Evolutionary conservation across 1,140 invertebrate species (phyloP), one percentile per base, ranked within the genome.

Genomic region (Luehdorfia chinensis): DNA sequence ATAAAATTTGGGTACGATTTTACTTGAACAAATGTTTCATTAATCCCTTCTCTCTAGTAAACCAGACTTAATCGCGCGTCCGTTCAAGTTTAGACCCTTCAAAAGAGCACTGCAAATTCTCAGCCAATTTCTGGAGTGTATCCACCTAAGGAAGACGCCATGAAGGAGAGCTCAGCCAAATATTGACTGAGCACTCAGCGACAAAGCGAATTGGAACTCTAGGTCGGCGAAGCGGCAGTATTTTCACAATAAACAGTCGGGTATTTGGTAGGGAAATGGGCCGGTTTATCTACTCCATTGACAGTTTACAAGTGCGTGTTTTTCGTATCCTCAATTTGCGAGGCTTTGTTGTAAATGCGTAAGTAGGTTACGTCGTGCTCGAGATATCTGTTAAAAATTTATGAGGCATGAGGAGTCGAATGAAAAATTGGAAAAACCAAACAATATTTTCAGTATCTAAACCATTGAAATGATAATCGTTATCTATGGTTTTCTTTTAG

Each of bases 101-200:
- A 37, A 37, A 37, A 19, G 34, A 15, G 34, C 34, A 55, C 14
- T 15, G 43, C 47, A 50, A 50, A 58, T 37, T 37, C 34, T 27
- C 21, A 41, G 53, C 30, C 47, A 54, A 55, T 51, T n/a, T 48
- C 25, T 27, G 32, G 27, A 52, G 46, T 44, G 57, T n/a, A n/a
- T n/a, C 54, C 8, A 39, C 49, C 50, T 27, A 39, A 47, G 39
- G 52, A 60, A 53, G 59, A 57, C 47, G 45, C 44, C 49, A 43
- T 23, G 59, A 62, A 65, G 66, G 59, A 66, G 65, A 59, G 53
- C 49, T 34, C 63, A 49, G 54, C 55, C 50, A 66, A 75, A 75
- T 75, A 75, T 75, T 75, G 72, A 70, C 66, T 55, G 37, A 64
- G 64, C 69, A 63, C 72, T 75, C 60, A 34, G 37, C 72, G 64